Conservation (phyloP, 2,797 vertebrate species). For the Molossus alvarezi region DNA sequence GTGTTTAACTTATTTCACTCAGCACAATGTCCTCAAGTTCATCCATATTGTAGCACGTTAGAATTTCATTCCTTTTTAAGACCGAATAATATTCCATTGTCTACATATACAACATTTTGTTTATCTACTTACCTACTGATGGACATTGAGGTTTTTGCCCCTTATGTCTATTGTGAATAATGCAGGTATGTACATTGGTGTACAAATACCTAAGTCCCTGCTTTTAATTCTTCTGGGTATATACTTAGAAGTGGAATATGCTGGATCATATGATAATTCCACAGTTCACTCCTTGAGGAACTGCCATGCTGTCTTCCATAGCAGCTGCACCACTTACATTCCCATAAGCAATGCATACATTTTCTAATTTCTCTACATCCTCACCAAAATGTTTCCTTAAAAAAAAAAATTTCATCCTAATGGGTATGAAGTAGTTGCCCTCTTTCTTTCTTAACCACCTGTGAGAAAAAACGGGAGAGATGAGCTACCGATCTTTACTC, state of each 20-base stretch:
- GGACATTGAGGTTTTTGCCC: background rate
- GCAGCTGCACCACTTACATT: background rate
- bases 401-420: background rate
- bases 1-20: slow-evolving; percentile 4
- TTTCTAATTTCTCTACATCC: background rate
- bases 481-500: background rate
- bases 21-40: background rate
- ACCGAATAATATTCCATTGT: background rate
- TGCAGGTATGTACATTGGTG: background rate
- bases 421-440: background rate
- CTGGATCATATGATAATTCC: background rate
- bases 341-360: background rate
- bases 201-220: background rate
- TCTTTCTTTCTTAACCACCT: slow-evolving; percentile 36
- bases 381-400: background rate
- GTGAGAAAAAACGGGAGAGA: background rate
- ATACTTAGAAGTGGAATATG: background rate
- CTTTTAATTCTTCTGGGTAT: background rate
- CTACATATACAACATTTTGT: background rate
- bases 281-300: background rate
- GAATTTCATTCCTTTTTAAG: slow-evolving; percentile 2
- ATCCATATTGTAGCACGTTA: background rate
- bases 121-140: background rate
- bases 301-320: background rate
- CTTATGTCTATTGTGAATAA: background rate